Conservation (phyloP, 2,888 invertebrate genomes). For the Standfussiana lucernea region DNA sequence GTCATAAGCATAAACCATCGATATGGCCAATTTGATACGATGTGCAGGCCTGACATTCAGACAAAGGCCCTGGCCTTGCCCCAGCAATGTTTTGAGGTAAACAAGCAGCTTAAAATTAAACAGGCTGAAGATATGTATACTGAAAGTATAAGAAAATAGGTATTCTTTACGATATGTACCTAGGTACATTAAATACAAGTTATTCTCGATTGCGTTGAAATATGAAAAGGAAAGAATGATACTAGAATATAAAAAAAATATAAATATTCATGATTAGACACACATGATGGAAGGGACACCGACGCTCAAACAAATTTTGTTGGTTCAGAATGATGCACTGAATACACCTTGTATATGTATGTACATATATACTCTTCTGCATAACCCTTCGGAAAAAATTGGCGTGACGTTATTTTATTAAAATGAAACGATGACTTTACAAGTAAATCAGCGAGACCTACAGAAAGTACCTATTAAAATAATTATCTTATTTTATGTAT, state of each 20-base stretch:
- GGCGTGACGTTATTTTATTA: not conserved
- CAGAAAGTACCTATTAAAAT: not conserved
- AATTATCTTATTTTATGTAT: not conserved
- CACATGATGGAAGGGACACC: not conserved
- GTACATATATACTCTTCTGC: too few relatives aligned
- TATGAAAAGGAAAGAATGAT: not conserved
- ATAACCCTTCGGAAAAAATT: not conserved
- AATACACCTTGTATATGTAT: too few relatives aligned
- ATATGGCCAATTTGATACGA: slow-evolving; percentile 38
- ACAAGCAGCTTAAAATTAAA: slow-evolving; percentile 1
- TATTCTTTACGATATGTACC: not conserved
- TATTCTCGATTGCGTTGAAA: not conserved
- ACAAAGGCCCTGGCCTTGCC: slow-evolving; percentile 49
- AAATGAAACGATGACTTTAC: not conserved
- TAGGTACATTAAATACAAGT: not conserved
- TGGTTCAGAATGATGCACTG: too few relatives aligned
- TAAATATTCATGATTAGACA: too few relatives aligned
- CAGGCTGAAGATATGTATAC: not conserved
- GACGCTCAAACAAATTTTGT: too few relatives aligned
- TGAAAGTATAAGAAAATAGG: not conserved
- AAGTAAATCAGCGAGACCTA: not conserved
- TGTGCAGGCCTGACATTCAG: slow-evolving; percentile 14
- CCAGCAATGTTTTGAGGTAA: slow-evolving; percentile 47
- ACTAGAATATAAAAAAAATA: too few relatives aligned
- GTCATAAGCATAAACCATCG: slow-evolving; percentile 15